These are phyloP conservation scores for Pogona vitticeps DNA, from an alignment of 2,113 vertebrate species.

Conservation along the genomic window DNA sequence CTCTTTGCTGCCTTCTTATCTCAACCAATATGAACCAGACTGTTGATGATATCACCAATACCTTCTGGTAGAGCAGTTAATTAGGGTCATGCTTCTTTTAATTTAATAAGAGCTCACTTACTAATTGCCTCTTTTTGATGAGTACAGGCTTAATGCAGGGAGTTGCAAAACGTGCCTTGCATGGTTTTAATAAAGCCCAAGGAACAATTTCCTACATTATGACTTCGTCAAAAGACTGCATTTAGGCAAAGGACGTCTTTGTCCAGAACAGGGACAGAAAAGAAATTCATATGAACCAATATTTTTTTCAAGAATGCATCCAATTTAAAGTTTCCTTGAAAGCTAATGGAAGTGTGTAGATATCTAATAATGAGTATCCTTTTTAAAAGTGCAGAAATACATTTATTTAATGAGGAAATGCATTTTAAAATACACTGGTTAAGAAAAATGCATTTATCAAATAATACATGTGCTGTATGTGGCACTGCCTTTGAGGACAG, in stretches of 20 bases:
- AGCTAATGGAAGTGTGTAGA: no score
- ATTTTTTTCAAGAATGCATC: not conserved
- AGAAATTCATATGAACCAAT: not conserved
- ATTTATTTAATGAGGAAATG: no score
- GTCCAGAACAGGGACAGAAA: not conserved
- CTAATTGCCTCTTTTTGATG: conserved; percentile 42
- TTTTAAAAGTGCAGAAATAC: no score
- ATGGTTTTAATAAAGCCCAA: conserved; percentile 17
- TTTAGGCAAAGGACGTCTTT: not conserved
- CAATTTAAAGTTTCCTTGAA: not conserved
- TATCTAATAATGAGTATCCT: no score
- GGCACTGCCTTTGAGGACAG: no score
- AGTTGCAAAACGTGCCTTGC: conserved; percentile 33
- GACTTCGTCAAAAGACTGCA: conserved; percentile 28
- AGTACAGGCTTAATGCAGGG: conserved; percentile 31
- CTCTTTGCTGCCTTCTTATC: conserved; percentile 39
- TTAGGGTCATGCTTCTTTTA: conserved; percentile 60
- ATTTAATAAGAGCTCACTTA: conserved; percentile 55
- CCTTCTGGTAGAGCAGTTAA: conserved; percentile 56
- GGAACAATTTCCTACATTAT: not conserved
- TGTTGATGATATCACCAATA: conserved; percentile 42
- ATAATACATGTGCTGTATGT: no score
- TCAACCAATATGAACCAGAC: conserved; percentile 51
- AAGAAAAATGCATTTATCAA: no score
- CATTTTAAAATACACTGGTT: no score